Conservation (phyloP, 2,888 invertebrate species). For the Oligia strigilis region DNA sequence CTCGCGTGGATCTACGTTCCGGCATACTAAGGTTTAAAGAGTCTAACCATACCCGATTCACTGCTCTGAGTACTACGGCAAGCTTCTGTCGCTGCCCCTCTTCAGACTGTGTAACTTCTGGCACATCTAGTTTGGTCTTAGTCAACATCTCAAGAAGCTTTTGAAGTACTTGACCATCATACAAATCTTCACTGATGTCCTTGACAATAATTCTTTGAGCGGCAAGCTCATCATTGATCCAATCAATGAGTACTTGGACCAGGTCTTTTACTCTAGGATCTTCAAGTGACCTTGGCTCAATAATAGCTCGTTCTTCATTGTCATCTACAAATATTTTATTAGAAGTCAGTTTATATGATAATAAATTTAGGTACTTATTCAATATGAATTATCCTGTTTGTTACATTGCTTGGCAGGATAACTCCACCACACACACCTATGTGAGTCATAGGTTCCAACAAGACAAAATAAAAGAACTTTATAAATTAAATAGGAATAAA, state of each 20-base stretch:
- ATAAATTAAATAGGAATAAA: neutral
- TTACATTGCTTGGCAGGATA: conserved; percentile 42
- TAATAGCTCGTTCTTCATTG: conserved; percentile 98
- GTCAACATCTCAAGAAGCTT: conserved; percentile 96
- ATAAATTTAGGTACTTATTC: neutral
- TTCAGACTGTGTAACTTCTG: conserved; percentile 99
- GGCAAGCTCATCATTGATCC: conserved; percentile 99
- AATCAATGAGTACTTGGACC: conserved; percentile 96
- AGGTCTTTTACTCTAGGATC: conserved; percentile 96
- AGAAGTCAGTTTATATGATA: neutral
- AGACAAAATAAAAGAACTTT: conserved; percentile 4
- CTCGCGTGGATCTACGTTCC: no score
- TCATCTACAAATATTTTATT: conserved; percentile 92
- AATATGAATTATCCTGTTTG: conserved; percentile 52
- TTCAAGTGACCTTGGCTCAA: conserved; percentile 96
- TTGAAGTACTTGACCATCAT: conserved; percentile 97
- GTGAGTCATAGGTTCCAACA: conserved; percentile 36
- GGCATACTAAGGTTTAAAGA: no score
- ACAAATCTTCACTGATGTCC: conserved; percentile 98
- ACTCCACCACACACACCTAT: conserved; percentile 27
- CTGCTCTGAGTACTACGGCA: conserved; percentile 95
- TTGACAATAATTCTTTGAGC: conserved; percentile 99
- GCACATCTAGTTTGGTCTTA: conserved; percentile 97
- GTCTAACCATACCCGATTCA: conserved; percentile 93
- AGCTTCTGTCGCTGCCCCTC: conserved; percentile 99